A percentile compares a stretch with the other conserved stretches of the same genome.
These are phyloP conservation scores for Mola mola DNA, from an alignment of 2,113 vertebrate species.

Conservation along the genomic window DNA sequence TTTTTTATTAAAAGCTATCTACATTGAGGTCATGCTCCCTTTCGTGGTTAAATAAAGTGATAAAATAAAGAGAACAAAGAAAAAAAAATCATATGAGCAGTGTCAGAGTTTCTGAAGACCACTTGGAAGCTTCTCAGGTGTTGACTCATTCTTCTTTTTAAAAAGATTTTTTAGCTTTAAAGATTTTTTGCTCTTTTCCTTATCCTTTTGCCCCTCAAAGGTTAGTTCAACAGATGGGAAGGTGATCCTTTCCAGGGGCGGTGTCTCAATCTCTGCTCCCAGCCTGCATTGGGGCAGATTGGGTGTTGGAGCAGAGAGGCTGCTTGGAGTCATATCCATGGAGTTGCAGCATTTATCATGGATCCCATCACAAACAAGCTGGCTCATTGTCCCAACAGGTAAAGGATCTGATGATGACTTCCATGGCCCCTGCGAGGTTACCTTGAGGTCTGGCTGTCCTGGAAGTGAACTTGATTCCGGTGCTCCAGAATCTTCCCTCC, in stretches of 20 bases:
- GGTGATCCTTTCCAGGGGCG: constrained; percentile 13
- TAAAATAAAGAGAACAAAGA: no score
- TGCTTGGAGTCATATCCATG: constrained; percentile 64
- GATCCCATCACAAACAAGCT: constrained; percentile 93
- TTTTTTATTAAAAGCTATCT: no score
- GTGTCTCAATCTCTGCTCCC: constrained; percentile 34
- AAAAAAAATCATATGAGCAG: no score
- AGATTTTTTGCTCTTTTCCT: constrained; percentile 90
- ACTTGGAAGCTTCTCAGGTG: constrained; percentile 64
- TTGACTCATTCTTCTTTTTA: constrained; percentile 87
- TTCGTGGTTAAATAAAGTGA: no score
- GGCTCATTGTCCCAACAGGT: constrained; percentile 84
- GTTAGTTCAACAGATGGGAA: constrained; percentile 61
- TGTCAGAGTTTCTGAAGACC: constrained; percentile 76
- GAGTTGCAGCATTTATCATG: constrained; percentile 90
- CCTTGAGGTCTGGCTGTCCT: constrained; percentile 76
- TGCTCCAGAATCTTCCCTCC: constrained; percentile 52
- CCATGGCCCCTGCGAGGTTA: constrained; percentile 76
- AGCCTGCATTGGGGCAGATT: constrained; percentile 56
- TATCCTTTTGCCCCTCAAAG: constrained; percentile 76
- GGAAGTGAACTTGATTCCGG: constrained; percentile 45
- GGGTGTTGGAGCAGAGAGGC: constrained; percentile 51
- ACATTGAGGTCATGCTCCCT: no score
- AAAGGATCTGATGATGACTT: constrained; percentile 81
- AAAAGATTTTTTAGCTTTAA: constrained; percentile 94